Evolutionary conservation across 2,113 vertebrate genomes (phyloP).

Genomic region (Xiphophorus maculatus): DNA sequence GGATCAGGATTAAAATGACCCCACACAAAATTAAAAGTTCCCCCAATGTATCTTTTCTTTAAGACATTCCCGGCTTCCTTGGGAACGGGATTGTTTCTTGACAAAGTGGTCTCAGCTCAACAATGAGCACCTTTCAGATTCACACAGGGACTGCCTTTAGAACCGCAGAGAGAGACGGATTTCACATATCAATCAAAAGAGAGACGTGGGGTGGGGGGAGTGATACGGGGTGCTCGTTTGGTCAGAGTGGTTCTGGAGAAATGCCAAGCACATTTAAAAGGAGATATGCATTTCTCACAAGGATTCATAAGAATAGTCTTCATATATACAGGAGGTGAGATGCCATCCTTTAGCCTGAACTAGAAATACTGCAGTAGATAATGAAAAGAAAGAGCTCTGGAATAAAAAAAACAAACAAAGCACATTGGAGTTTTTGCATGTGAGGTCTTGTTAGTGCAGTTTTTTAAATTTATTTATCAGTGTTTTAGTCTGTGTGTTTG

Average conservation of each 20-base stretch:
- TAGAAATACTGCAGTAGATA: constrained; percentile 47
- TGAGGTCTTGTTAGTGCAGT: not conserved
- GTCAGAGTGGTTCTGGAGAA: constrained; percentile 78
- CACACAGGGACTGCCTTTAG: constrained; percentile 81
- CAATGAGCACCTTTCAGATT: constrained; percentile 86
- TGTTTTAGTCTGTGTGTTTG: constrained; percentile 22
- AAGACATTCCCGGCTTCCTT: constrained; percentile 81
- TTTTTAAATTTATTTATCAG: not conserved
- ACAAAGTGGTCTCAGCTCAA: constrained; percentile 82
- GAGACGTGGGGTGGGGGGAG: constrained; percentile 12
- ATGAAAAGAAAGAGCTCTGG: constrained; percentile 36
- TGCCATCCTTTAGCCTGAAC: constrained; percentile 31
- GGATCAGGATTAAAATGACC: constrained; percentile 88
- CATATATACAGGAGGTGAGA: constrained; percentile 25
- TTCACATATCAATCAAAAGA: constrained; percentile 88
- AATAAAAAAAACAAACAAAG: constrained; percentile 6
- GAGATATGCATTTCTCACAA: constrained; percentile 73
- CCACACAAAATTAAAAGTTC: constrained; percentile 86
- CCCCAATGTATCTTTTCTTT: constrained; percentile 81
- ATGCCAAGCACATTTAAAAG: constrained; percentile 67
- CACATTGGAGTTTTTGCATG: constrained; percentile 13
- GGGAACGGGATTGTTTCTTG: constrained; percentile 85
- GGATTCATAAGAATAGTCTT: constrained; percentile 64
- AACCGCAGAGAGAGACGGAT: constrained; percentile 80
- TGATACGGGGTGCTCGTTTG: constrained; percentile 59